These are phyloP conservation scores for Noturus placidus DNA, from an alignment of 2,113 vertebrate species.

Conservation along the genomic window DNA sequence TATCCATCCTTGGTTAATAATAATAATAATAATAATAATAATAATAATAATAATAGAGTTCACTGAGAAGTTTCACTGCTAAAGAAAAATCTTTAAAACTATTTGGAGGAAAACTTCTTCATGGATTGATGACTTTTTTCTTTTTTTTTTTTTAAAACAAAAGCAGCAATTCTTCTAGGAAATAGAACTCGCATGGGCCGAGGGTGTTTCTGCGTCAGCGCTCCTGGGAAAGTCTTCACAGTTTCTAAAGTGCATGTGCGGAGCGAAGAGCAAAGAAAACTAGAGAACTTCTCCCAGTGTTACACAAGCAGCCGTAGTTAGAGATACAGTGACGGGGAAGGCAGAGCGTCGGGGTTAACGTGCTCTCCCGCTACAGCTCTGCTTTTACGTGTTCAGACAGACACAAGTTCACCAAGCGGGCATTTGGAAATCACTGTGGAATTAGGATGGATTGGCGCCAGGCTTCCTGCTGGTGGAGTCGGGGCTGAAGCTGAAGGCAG, in stretches of 20 bases:
- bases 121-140: neutral
- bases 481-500: neutral
- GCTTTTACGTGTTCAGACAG: neutral
- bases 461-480: neutral
- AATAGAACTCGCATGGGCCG: neutral
- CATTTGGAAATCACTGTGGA: neutral
- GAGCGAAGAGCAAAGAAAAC: neutral
- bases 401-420: neutral
- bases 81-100: neutral
- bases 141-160: neutral
- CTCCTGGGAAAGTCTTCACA: constrained; percentile 6
- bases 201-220: neutral
- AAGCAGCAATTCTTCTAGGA: neutral
- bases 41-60: neutral
- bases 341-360: neutral
- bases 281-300: neutral
- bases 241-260: constrained; percentile 4
- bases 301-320: constrained; percentile 2
- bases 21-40: neutral
- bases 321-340: neutral
- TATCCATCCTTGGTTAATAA: neutral
- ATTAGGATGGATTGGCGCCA: neutral
- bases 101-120: neutral
- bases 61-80: neutral
- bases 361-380: neutral